Evolutionary conservation across 2,797 vertebrate genomes (phyloP).

Genomic region (Jordanella pulchra): DNA sequence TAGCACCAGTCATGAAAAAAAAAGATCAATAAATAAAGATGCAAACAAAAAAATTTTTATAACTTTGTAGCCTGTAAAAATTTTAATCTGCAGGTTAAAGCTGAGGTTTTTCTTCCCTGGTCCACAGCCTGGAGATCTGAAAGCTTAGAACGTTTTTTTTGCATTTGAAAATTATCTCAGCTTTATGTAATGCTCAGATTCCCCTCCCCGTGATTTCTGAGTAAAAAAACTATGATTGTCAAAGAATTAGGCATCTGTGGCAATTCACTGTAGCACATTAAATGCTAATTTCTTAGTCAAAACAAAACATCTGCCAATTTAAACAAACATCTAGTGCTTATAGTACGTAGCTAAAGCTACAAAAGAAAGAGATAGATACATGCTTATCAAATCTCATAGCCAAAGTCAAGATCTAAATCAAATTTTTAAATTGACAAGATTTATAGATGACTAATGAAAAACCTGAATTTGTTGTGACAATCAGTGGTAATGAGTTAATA

Average conservation of each 20-base stretch:
- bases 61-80: background rate
- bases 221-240: background rate
- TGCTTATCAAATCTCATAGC: background rate
- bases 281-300: slow-evolving; percentile 3
- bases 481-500: background rate
- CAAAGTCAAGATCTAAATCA: background rate
- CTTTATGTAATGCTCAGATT: background rate
- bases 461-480: background rate
- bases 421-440: background rate
- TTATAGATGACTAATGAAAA: background rate
- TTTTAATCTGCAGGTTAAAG: background rate
- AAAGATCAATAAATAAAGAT: background rate
- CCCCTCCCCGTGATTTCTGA: background rate
- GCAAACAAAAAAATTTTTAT: background rate
- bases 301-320: background rate
- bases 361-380: background rate
- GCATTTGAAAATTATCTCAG: background rate
- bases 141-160: background rate
- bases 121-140: background rate
- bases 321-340: background rate
- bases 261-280: background rate
- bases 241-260: slow-evolving; percentile 4
- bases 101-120: background rate
- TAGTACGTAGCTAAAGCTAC: background rate
- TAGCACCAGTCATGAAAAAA: background rate